Evolutionary conservation across 2,888 invertebrate genomes (phyloP).

Genomic region (Calameuta idolon): DNA sequence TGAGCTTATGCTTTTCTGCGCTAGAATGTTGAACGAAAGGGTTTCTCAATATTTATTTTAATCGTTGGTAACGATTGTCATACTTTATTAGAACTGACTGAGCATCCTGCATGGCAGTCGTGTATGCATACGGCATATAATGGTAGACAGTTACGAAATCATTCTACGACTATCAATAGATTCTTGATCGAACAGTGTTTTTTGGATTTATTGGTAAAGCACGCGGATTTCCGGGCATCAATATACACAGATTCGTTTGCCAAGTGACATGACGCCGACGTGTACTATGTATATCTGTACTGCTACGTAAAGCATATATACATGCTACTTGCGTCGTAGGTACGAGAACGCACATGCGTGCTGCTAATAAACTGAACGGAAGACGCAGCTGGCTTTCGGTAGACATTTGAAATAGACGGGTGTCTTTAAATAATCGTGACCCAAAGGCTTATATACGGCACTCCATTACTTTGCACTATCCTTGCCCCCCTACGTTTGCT

Average conservation of each 20-base stretch:
- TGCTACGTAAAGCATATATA: not conserved
- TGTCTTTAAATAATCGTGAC: conserved; percentile 67
- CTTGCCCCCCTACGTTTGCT: not conserved
- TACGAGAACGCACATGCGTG: conserved; percentile 2
- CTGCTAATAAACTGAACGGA: conserved; percentile 42
- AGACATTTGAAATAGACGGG: conserved; percentile 65
- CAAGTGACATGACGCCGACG: not conserved
- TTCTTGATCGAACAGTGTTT: not conserved
- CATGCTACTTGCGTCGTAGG: not conserved
- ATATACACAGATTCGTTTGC: not conserved
- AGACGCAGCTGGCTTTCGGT: conserved; percentile 58
- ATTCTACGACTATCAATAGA: not conserved
- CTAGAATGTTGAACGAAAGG: not conserved
- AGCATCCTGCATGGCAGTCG: not conserved
- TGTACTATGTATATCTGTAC: not conserved
- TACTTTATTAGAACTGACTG: not conserved
- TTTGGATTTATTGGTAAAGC: not conserved
- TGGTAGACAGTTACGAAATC: not conserved
- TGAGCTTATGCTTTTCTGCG: not conserved
- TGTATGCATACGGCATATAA: not conserved
- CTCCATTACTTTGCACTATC: not conserved
- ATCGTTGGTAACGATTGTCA: not conserved
- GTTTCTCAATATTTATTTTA: not conserved
- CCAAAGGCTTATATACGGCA: conserved; percentile 57
- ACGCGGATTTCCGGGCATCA: not conserved